Evolutionary conservation across 2,797 vertebrate genomes (phyloP).

Genomic region (Bradypus variegatus): DNA sequence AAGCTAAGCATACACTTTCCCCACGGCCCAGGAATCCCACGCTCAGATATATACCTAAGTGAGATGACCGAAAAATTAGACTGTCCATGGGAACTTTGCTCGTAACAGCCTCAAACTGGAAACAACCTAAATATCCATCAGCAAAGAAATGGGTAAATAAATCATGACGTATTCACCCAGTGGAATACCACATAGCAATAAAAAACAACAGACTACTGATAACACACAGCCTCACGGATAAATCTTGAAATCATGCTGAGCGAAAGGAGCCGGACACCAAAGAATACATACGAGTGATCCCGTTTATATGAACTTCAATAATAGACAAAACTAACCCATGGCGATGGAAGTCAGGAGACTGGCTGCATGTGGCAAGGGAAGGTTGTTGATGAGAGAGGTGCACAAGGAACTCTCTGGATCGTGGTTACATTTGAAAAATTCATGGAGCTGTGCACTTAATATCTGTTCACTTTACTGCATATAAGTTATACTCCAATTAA

Average conservation of each 20-base stretch:
- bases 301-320: background rate
- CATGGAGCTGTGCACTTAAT: background rate
- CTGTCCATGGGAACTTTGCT: background rate
- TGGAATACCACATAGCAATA: background rate
- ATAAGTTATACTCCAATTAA: background rate
- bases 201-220: background rate
- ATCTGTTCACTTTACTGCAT: background rate
- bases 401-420: background rate
- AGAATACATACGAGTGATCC: background rate
- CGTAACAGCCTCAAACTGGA: background rate
- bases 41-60: background rate
- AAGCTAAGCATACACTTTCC: background rate
- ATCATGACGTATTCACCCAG: background rate
- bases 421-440: background rate
- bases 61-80: background rate
- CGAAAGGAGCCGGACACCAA: background rate
- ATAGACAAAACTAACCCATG: background rate
- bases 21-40: background rate
- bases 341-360: background rate
- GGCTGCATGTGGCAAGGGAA: background rate
- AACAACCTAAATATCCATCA: background rate
- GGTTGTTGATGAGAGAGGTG: background rate
- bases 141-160: background rate
- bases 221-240: background rate
- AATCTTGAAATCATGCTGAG: background rate